Conservation (phyloP, 2,797 vertebrate species). For the Thunnus albacares region DNA sequence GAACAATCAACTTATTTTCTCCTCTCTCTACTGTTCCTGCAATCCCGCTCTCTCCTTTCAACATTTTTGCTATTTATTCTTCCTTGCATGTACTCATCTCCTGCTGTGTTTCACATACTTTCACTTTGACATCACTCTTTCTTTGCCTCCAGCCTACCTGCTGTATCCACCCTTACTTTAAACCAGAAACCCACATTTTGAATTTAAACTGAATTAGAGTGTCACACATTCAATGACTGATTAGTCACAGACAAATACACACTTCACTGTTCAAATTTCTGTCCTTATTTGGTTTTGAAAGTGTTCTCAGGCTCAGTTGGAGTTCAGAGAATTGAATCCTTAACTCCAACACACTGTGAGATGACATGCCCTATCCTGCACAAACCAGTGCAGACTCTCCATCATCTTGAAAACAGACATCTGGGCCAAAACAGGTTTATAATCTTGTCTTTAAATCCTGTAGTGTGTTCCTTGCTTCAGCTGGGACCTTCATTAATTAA, state of each 20-base stretch:
- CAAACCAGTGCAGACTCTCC: neutral
- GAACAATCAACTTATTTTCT: neutral
- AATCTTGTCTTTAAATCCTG: neutral
- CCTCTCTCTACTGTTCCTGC: neutral
- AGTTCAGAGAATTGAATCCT: neutral
- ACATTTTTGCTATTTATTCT: neutral
- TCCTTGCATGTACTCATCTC: neutral
- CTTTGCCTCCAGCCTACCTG: neutral
- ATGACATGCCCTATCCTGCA: neutral
- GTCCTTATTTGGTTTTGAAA: neutral
- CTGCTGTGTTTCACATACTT: slow-evolving; percentile 1
- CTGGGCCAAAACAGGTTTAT: neutral
- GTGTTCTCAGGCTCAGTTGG: neutral
- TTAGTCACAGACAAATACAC: neutral
- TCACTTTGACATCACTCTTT: neutral
- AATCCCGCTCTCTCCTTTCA: neutral
- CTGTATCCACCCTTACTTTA: too few species aligned
- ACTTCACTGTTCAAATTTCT: neutral
- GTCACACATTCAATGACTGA: neutral
- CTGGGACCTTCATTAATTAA: too few species aligned
- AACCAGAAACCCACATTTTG: too few species aligned
- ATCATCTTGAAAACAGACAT: neutral
- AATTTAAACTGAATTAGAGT: slow-evolving; percentile 1
- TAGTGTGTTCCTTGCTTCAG: too few species aligned
- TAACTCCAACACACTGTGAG: neutral